Conservation (phyloP, 2,797 vertebrate genomes). For the Karalla daura region DNA sequence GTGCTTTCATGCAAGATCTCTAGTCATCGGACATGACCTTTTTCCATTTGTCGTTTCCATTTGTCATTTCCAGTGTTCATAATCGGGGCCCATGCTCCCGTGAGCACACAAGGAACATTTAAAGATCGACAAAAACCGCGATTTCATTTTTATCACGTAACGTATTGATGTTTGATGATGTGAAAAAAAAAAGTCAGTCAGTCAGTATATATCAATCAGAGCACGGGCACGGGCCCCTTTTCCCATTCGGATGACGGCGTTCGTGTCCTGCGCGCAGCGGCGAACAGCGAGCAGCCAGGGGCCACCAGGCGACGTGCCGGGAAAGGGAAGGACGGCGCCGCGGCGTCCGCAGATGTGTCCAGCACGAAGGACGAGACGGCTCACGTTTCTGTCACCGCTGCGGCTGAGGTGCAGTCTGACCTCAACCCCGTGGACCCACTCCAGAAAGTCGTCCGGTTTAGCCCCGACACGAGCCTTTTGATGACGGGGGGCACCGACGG, state of each 20-base stretch:
- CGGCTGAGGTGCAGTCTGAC: conserved; percentile 89
- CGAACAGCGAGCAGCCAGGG: conserved; percentile 61
- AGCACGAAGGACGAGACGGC: conserved; percentile 74
- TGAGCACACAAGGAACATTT: too few relatives aligned
- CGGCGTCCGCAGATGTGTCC: conserved; percentile 9
- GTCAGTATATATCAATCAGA: too few relatives aligned
- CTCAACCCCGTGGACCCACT: conserved; percentile 87
- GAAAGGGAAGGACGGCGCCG: conserved; percentile 57
- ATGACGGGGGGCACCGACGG: conserved; percentile 92
- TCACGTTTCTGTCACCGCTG: conserved; percentile 81
- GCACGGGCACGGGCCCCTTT: too few relatives aligned
- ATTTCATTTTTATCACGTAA: too few relatives aligned
- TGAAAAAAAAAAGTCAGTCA: too few relatives aligned
- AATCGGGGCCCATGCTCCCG: too few relatives aligned
- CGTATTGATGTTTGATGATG: too few relatives aligned
- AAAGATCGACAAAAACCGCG: too few relatives aligned
- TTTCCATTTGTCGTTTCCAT: too few relatives aligned
- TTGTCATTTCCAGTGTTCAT: too few relatives aligned
- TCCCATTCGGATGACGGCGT: neutral
- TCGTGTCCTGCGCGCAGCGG: conserved; percentile 36
- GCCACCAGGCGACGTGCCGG: conserved; percentile 72
- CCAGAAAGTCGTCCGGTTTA: conserved; percentile 94
- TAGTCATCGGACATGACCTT: too few relatives aligned
- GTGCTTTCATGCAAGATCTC: too few relatives aligned
- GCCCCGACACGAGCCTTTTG: conserved; percentile 84